These are phyloP conservation scores for Mustela nigripes DNA, from an alignment of 2,113 vertebrate species.

Conservation along the genomic window DNA sequence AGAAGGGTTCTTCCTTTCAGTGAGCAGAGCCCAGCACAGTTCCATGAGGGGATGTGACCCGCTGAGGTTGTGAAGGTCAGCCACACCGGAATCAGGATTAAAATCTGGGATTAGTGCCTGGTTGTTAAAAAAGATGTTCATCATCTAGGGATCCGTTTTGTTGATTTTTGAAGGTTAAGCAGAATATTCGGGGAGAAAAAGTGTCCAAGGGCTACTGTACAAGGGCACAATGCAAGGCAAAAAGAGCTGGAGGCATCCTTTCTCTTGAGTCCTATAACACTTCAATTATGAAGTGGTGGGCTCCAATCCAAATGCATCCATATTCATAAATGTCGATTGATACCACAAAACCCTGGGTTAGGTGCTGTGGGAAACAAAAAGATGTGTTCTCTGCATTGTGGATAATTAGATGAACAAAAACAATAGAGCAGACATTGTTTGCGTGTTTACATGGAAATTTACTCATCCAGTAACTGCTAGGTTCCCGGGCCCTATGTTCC, in stretches of 20 bases:
- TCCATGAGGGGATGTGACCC: background rate
- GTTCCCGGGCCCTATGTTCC: background rate
- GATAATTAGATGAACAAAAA: background rate
- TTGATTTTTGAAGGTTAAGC: background rate
- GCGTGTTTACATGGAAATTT: background rate
- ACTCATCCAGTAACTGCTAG: background rate
- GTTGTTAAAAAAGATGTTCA: background rate
- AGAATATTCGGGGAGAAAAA: background rate
- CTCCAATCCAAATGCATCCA: background rate
- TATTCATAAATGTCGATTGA: background rate
- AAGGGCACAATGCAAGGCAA: background rate
- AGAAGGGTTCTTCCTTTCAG: background rate
- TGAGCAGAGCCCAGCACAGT: background rate
- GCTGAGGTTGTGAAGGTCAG: background rate
- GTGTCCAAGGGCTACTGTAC: rapidly evolving
- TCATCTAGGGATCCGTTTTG: background rate
- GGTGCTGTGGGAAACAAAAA: background rate
- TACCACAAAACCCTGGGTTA: background rate
- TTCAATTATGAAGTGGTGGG: background rate
- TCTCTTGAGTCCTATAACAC: background rate
- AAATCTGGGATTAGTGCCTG: background rate
- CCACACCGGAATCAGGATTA: background rate
- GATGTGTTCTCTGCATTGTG: background rate
- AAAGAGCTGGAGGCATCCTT: background rate
- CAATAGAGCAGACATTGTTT: background rate